Evolutionary conservation across 37 sponge, comb jelly and placozoan genomes (phyloP).

Genomic region (Theonella swinhoei): DNA sequence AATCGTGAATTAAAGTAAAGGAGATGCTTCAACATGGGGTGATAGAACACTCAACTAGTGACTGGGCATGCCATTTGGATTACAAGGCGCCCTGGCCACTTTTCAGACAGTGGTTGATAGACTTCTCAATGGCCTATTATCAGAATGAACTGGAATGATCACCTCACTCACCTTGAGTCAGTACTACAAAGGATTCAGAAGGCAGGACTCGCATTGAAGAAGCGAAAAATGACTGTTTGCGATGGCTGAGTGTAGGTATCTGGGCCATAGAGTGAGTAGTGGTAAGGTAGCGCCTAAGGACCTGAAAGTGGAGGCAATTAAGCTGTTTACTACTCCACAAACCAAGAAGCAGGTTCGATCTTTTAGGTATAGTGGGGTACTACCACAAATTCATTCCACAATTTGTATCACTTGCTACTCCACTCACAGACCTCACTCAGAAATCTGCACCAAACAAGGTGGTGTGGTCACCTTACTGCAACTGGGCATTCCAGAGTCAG

Average conservation of each 20-base stretch:
- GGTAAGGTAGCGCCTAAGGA: slow-evolving; percentile 48
- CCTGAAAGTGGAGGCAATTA: slow-evolving; percentile 49
- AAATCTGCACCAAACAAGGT: slow-evolving; percentile 28
- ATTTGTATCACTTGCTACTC: slow-evolving; percentile 35
- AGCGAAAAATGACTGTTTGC: slow-evolving; percentile 77
- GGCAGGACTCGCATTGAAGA: too few species aligned
- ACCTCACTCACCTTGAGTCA: too few species aligned
- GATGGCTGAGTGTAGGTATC: slow-evolving; percentile 37
- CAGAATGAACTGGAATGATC: too few species aligned
- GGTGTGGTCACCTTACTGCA: slow-evolving; percentile 48
- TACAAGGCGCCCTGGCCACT: too few species aligned
- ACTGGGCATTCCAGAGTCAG: slow-evolving; percentile 26
- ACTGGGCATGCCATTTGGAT: too few species aligned
- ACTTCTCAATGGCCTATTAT: too few species aligned
- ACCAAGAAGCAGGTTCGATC: slow-evolving; percentile 61
- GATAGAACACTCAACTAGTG: too few species aligned
- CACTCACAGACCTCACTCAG: slow-evolving; percentile 54
- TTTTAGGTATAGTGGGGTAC: slow-evolving; percentile 70
- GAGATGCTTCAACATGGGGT: too few species aligned
- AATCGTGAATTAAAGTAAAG: too few species aligned
- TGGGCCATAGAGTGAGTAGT: slow-evolving; percentile 55
- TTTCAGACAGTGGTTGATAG: too few species aligned
- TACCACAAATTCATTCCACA: slow-evolving; percentile 61
- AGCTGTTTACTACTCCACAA: slow-evolving; percentile 24
- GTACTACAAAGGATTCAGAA: too few species aligned